A percentile compares a stretch with the other conserved stretches of the same genome.
Conservation (phyloP, 2,888 invertebrate species). For the Temnothorax unifasciatus region DNA sequence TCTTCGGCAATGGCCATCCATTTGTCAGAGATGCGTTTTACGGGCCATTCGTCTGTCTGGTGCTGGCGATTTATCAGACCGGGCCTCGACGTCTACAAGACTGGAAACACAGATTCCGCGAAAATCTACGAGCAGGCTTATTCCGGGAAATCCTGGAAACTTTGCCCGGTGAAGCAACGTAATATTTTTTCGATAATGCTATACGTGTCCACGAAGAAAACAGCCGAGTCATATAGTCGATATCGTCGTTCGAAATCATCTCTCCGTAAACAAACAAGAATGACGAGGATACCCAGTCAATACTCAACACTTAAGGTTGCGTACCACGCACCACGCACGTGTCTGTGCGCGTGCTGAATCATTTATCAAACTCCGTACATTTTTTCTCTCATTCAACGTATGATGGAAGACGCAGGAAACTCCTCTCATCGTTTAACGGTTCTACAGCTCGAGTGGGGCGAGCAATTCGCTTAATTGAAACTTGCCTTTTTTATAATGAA, state of each 20-base stretch:
- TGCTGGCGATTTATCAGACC: constrained; percentile 56
- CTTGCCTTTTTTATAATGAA: constrained; percentile 70
- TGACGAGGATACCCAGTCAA: neutral
- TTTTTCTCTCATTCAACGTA: constrained; percentile 50
- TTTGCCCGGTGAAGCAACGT: constrained; percentile 16
- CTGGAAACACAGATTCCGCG: constrained; percentile 53
- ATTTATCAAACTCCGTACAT: constrained; percentile 54
- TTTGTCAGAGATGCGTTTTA: constrained; percentile 62
- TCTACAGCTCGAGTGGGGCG: constrained; percentile 39
- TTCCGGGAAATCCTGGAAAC: constrained; percentile 16
- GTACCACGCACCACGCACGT: neutral
- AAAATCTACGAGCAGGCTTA: constrained; percentile 51
- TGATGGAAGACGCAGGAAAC: constrained; percentile 59
- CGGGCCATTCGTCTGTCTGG: constrained; percentile 56
- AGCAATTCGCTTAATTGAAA: constrained; percentile 72
- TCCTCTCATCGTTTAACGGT: constrained; percentile 58
- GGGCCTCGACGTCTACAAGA: constrained; percentile 54
- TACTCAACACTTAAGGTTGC: neutral
- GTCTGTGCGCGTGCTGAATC: constrained; percentile 41
- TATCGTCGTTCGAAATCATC: neutral
- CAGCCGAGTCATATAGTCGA: neutral
- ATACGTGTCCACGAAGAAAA: neutral
- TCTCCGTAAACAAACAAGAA: neutral
- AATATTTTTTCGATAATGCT: constrained; percentile 16
- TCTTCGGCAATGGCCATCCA: constrained; percentile 57